A percentile compares a stretch with the other conserved stretches of the same genome.
These are phyloP conservation scores for Aphelenchoides avenae DNA, from an alignment of 1,140 invertebrate genomes.

Conservation along the genomic window DNA sequence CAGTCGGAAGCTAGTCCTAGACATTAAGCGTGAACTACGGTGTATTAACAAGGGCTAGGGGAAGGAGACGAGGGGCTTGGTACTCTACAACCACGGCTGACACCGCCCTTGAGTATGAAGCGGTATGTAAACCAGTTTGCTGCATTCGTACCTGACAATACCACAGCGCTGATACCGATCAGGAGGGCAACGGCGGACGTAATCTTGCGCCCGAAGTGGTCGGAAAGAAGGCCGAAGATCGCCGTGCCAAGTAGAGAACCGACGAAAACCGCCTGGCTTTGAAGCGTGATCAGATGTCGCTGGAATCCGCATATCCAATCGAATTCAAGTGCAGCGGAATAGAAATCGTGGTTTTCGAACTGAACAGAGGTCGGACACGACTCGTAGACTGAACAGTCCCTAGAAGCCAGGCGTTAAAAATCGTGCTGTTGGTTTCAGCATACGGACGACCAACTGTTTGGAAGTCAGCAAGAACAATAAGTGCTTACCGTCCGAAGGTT, in stretches of 20 bases:
- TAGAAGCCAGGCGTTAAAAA: not conserved
- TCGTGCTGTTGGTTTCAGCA: no score
- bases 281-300: not conserved
- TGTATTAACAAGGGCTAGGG: not conserved
- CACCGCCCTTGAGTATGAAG: not conserved
- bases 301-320: conserved; percentile 2
- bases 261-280: conserved; percentile 3
- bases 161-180: not conserved
- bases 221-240: no score
- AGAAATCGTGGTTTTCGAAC: not conserved
- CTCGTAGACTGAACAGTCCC: not conserved
- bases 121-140: no score
- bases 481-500: not conserved
- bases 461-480: not conserved
- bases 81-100: not conserved
- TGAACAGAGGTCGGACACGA: not conserved
- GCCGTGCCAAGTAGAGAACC: no score
- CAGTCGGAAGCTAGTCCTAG: not conserved
- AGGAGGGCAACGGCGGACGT: not conserved
- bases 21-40: not conserved
- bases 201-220: not conserved
- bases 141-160: conserved; percentile 3
- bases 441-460: no score
- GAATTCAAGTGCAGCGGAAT: conserved; percentile 12
- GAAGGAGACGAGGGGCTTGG: not conserved